Evolutionary conservation across 1,140 invertebrate species (phyloP).

Genomic region (Calephelis virginiensis): DNA sequence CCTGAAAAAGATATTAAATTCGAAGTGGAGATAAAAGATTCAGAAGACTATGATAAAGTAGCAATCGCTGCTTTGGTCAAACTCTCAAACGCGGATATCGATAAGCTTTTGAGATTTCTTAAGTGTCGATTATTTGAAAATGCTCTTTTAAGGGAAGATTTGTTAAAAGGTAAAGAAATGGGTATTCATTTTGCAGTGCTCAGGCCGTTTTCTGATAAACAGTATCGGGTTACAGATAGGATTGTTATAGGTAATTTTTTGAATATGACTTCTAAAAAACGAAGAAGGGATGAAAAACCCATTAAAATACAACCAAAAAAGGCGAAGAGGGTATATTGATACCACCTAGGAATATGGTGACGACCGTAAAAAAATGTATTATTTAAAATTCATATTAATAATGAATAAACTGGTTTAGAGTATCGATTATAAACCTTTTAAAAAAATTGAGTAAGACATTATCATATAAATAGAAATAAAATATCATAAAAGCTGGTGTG

Average conservation of each 20-base stretch:
- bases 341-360: background rate
- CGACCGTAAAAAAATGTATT: too few relatives aligned
- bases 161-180: conserved; percentile 55
- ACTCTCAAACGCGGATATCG: conserved; percentile 47
- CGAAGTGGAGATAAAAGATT: conserved; percentile 57
- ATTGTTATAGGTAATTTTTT: conserved; percentile 45
- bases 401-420: too few relatives aligned
- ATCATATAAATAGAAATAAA: too few relatives aligned
- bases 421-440: too few relatives aligned
- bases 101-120: conserved; percentile 50
- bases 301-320: conserved; percentile 45
- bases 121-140: conserved; percentile 58
- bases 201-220: conserved; percentile 52
- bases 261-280: conserved; percentile 46
- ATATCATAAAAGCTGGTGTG: too few relatives aligned
- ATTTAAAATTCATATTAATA: too few relatives aligned
- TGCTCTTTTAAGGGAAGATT: conserved; percentile 46
- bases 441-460: too few relatives aligned
- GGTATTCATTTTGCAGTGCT: conserved; percentile 58
- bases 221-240: conserved; percentile 57
- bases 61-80: conserved; percentile 56
- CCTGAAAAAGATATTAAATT: conserved; percentile 50
- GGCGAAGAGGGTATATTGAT: conserved; percentile 30
- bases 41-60: conserved; percentile 65
- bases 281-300: conserved; percentile 47